These are phyloP conservation scores for Caenorhabditis sp. DNA, from an alignment of 2,888 invertebrate genomes.

Conservation along the genomic window DNA sequence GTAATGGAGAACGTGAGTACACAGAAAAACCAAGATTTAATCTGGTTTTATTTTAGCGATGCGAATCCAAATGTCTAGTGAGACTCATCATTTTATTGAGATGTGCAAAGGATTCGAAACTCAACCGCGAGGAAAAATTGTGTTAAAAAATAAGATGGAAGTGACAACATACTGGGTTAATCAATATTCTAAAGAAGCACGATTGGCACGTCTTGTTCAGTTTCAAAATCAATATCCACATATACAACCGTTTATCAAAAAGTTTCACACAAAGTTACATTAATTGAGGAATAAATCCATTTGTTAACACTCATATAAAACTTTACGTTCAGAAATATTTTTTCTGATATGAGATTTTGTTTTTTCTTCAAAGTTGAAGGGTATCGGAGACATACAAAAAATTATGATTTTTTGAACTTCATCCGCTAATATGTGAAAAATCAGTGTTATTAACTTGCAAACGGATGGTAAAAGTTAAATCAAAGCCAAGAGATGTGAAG, in stretches of 20 bases:
- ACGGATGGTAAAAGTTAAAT: no score
- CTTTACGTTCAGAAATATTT: no score
- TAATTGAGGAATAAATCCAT: no score
- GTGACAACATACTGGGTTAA: slow-evolving; percentile 41
- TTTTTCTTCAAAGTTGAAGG: no score
- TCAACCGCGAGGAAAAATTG: slow-evolving; percentile 38
- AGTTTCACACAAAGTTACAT: no score
- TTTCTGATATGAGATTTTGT: no score
- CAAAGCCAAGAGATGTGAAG: no score
- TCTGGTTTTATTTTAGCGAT: slow-evolving; percentile 36
- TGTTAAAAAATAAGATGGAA: slow-evolving; percentile 36
- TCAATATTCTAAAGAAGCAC: slow-evolving; percentile 25
- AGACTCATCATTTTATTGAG: slow-evolving; percentile 37
- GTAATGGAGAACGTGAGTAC: slow-evolving; percentile 47
- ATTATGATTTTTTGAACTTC: no score
- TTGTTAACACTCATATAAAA: no score
- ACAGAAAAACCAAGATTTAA: neutral
- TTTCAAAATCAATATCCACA: slow-evolving; percentile 25
- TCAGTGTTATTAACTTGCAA: no score
- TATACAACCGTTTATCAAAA: slow-evolving; percentile 22
- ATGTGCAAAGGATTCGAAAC: slow-evolving; percentile 42
- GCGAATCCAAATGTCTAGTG: slow-evolving; percentile 47
- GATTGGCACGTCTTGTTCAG: slow-evolving; percentile 20
- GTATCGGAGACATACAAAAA: no score
- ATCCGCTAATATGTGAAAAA: no score